Evolutionary conservation across 2,888 invertebrate species (phyloP).

Genomic region (Margaritifera margaritifera): DNA sequence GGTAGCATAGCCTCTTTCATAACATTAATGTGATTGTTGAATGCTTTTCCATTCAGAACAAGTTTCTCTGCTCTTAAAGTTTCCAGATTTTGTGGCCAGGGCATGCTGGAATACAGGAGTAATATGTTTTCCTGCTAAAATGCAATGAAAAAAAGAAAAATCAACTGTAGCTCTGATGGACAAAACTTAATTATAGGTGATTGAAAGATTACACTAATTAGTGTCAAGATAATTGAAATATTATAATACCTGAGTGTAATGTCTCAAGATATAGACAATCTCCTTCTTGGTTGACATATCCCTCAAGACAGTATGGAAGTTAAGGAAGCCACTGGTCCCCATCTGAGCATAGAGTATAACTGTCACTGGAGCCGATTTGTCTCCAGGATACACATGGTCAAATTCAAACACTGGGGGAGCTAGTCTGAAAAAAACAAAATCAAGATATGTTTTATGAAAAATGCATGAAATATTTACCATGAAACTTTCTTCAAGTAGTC

Average conservation of each 20-base stretch:
- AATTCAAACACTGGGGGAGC: constrained; percentile 81
- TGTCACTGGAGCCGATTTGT: constrained; percentile 78
- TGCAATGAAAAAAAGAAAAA: too few relatives aligned
- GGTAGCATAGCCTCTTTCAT: too few relatives aligned
- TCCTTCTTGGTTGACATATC: constrained; percentile 80
- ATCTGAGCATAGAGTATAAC: constrained; percentile 91
- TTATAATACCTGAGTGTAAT: constrained; percentile 83
- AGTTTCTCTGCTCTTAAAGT: too few relatives aligned
- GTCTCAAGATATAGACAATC: constrained; percentile 90
- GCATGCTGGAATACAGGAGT: too few relatives aligned
- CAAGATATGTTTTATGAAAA: background rate
- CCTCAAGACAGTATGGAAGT: constrained; percentile 84
- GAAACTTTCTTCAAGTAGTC: background rate
- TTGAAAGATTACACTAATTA: too few relatives aligned
- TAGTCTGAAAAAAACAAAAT: constrained; percentile 46
- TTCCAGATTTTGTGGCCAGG: too few relatives aligned
- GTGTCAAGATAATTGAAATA: background rate
- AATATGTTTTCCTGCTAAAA: too few relatives aligned
- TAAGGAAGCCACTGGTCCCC: constrained; percentile 83
- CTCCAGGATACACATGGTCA: constrained; percentile 87
- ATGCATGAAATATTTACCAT: background rate
- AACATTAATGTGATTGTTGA: too few relatives aligned
- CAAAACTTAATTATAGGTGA: too few relatives aligned
- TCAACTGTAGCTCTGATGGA: too few relatives aligned
- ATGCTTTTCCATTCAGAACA: too few relatives aligned